Conservation (phyloP, 1,140 invertebrate genomes). For the Drosophila bocqueti region DNA sequence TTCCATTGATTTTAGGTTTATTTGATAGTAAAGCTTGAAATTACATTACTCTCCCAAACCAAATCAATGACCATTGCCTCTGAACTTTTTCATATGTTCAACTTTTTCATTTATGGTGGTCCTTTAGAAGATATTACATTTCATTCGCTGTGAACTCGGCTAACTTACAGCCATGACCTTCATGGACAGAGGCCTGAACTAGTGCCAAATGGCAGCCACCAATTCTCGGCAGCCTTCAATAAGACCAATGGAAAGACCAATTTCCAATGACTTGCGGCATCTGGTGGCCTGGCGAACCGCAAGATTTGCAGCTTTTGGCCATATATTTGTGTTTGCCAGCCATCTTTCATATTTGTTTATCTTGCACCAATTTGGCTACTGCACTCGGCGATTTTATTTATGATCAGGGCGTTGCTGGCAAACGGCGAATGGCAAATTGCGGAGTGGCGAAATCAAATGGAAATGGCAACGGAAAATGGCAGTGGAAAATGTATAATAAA, state of each 20-base stretch:
- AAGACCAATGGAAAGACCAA: constrained; percentile 5
- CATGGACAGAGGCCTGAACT: constrained; percentile 1
- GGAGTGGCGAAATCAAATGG: constrained; percentile 45
- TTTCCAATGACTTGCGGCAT: constrained; percentile 30
- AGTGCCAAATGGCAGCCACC: constrained; percentile 29
- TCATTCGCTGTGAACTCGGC: background rate
- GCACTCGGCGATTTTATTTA: constrained; percentile 55
- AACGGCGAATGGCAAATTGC: constrained; percentile 45
- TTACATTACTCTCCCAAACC: no score
- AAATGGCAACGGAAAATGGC: constrained; percentile 15
- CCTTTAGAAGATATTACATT: background rate
- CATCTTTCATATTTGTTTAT: constrained; percentile 64
- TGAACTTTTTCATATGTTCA: background rate
- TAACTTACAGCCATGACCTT: constrained; percentile 31
- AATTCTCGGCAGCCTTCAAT: constrained; percentile 9
- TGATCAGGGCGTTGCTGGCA: constrained; percentile 67
- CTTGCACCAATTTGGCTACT: constrained; percentile 64
- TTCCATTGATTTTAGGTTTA: background rate
- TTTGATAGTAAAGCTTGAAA: background rate
- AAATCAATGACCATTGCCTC: background rate
- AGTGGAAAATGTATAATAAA: constrained; percentile 37
- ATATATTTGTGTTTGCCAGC: constrained; percentile 42
- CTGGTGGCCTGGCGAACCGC: constrained; percentile 21
- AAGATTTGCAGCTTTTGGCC: constrained; percentile 12
- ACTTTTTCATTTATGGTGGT: background rate